These are phyloP conservation scores for Bemisia tabaci DNA, from an alignment of 1,140 invertebrate genomes.

Conservation along the genomic window DNA sequence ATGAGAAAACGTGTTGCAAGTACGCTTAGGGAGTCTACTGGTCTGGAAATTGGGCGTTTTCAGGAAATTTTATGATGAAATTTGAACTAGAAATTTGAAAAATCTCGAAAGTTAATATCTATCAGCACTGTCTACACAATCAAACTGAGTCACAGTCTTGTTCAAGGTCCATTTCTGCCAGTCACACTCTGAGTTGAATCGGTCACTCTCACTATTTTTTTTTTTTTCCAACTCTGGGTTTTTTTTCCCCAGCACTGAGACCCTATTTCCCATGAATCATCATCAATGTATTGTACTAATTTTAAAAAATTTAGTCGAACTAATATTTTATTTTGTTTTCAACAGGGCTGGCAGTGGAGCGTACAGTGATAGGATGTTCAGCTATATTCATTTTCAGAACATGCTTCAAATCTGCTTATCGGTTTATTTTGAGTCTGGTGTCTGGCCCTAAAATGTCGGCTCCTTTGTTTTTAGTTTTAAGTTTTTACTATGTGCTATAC, in stretches of 20 bases:
- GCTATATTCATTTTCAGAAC: background rate
- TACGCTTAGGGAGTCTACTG: too few species aligned
- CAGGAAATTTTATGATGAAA: too few species aligned
- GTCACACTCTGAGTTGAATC: background rate
- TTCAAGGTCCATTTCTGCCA: background rate
- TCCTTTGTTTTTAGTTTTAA: background rate
- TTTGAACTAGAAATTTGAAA: too few species aligned
- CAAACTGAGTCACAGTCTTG: background rate
- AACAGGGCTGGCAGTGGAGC: background rate
- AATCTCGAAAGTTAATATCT: too few species aligned
- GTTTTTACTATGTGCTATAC: background rate
- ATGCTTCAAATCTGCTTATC: background rate
- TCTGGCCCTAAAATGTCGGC: background rate
- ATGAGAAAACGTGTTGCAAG: too few species aligned
- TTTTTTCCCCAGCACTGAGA: too few species aligned
- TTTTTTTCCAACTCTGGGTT: background rate
- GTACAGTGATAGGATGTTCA: background rate
- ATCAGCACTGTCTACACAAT: too few species aligned
- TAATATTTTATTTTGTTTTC: background rate
- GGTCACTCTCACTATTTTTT: background rate
- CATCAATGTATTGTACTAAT: background rate
- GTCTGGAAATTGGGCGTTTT: too few species aligned
- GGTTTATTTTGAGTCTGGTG: background rate
- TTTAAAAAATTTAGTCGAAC: background rate
- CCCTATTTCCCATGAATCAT: too few species aligned